Evolutionary conservation across 30 jellyfish, hydroid and myxozoan species (phyloP).

Genomic region (Chrysaora quinquecirrha): DNA sequence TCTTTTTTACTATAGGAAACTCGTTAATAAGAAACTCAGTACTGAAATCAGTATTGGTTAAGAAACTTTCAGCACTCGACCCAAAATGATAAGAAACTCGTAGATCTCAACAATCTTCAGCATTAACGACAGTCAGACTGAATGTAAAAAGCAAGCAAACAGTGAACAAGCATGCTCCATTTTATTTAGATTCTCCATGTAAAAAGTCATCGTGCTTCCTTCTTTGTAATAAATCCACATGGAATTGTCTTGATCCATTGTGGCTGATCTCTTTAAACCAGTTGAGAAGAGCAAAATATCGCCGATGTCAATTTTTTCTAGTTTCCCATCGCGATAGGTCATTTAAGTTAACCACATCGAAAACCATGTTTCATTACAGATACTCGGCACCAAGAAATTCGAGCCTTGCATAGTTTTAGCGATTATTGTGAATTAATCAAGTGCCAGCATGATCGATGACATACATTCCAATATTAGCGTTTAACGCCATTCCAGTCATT

Average conservation of each 20-base stretch:
- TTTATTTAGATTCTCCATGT: no score
- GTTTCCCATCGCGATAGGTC: slow-evolving; percentile 11
- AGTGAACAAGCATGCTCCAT: no score
- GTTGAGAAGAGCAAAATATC: neutral
- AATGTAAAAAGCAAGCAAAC: no score
- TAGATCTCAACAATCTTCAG: no score
- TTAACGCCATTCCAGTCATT: neutral
- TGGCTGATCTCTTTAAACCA: slow-evolving; percentile 6
- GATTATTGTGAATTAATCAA: neutral
- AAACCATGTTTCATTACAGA: neutral
- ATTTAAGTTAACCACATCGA: slow-evolving; percentile 2
- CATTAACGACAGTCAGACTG: no score
- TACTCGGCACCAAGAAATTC: slow-evolving; percentile 11
- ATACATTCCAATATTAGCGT: slow-evolving; percentile 2
- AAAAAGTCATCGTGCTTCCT: no score
- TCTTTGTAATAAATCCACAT: neutral
- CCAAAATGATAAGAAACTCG: no score
- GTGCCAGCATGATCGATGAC: neutral
- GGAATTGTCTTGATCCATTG: slow-evolving; percentile 1
- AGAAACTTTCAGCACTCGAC: no score
- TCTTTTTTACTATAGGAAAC: no score
- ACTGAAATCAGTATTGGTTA: no score
- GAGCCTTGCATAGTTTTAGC: neutral
- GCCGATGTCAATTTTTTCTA: neutral
- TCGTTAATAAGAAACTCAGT: no score